Evolutionary conservation across 92 coral and sea anemone genomes (phyloP), one percentile per base, ranked within the genome.

Genomic region (Actinernus sp.): DNA sequence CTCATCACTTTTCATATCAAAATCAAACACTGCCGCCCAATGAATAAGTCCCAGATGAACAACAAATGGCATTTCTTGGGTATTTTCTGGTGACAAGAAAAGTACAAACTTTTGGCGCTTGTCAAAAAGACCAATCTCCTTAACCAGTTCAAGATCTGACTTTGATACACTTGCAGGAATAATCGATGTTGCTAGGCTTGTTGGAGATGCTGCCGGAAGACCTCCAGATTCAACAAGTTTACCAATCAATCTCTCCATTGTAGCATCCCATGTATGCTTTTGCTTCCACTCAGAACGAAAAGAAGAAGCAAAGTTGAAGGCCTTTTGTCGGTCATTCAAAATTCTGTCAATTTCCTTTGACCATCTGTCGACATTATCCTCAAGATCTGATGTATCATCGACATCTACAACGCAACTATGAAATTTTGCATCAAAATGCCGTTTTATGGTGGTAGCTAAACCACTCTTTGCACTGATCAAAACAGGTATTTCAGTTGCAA

Each of bases 21-120:
- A 85, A 31, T 85, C 92, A 16, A 85, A 72, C 0, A 85, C 92
- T 8, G 86, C 71, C 10, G 57, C 54, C 92, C 92, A 85, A 8
- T 78, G 92, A 6, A 85, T 59, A 13, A 54, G 50, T 8, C 59
- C 82, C 26, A 85, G 64, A 53, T 66, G 39, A 6, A 47, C 64
- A 38, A 85, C 36, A 31, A 49, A 58, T n/a, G 86, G 55, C 3
- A 28, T 28, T 6, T 64, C 68, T 22, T 31, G 13, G 19, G 27
- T 30, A 24, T 73, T 69, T 27, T 46, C 78, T 22, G 92, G 86
- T 2, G 86, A 85, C 11, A 85, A 33, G 27, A 79, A 50, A 48
- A 85, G 32, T 24, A 79, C 60, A 44, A 49, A 65, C 33, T 54
- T 66, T 4, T 49, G 76, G 22, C 86, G 47, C 61, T 55, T 72